phyloP scores from a whole-genome alignment of 2,113 vertebrate genomes.

The Patagioenas fasciata region DNA sequence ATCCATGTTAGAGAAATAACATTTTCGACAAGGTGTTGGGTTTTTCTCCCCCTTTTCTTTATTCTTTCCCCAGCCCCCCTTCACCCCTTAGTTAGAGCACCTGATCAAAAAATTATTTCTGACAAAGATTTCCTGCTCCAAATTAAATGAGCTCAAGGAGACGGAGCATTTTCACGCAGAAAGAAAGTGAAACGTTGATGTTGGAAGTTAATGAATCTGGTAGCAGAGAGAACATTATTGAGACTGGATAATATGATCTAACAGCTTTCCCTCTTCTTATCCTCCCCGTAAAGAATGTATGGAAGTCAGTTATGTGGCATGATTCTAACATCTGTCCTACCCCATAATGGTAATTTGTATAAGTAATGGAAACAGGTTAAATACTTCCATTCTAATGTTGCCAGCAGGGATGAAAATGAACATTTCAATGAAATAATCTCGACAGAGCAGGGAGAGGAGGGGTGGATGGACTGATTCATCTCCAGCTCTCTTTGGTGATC shows the following conservation, averaged over 20 bases:
- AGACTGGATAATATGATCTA: slow-evolving; percentile 63
- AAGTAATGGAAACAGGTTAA: slow-evolving; percentile 80
- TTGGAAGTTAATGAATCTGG: slow-evolving; percentile 70
- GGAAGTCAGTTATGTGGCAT: slow-evolving; percentile 66
- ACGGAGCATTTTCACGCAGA: slow-evolving; percentile 55
- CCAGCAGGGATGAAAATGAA: slow-evolving; percentile 75
- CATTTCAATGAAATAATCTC: slow-evolving; percentile 73
- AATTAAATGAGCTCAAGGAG: slow-evolving; percentile 70
- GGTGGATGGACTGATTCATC: slow-evolving; percentile 62
- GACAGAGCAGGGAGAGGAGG: slow-evolving; percentile 60
- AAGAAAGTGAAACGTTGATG: slow-evolving; percentile 58
- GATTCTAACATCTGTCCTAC: slow-evolving; percentile 74
- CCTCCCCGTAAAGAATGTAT: slow-evolving; percentile 56
- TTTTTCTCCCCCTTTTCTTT: slow-evolving; percentile 45
- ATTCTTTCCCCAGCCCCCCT: slow-evolving; percentile 43
- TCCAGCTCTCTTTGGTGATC: slow-evolving; percentile 60
- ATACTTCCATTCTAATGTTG: slow-evolving; percentile 76
- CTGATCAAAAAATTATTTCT: slow-evolving; percentile 73
- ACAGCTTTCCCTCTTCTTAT: slow-evolving; percentile 58
- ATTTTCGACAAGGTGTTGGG: slow-evolving; percentile 74
- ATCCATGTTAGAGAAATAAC: slow-evolving; percentile 73
- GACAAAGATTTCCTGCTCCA: slow-evolving; percentile 71
- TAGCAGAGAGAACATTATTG: slow-evolving; percentile 54
- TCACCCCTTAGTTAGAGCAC: slow-evolving; percentile 68
- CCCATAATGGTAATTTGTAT: slow-evolving; percentile 74